Base-by-base conservation (phyloP, 2,797 vertebrate genomes). In the Clarias laeviceps region DNA sequence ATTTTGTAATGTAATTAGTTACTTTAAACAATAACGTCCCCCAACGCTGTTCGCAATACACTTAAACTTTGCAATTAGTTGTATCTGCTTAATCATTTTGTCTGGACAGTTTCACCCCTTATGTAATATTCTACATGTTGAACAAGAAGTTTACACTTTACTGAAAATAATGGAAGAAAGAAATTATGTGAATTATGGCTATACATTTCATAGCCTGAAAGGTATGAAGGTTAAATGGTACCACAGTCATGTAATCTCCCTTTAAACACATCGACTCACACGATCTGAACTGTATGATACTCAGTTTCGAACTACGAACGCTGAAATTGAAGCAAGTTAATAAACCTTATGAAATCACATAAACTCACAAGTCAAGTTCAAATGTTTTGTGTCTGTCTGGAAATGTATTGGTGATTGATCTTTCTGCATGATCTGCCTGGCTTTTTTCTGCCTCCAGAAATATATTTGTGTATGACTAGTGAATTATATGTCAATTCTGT, bases 381-480 rank as follows among this genome's bases (percentile, higher is more conserved):
- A 0, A 5, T 79, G 34, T 61, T 82, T 57, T 76, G 18, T 87
- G 82, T 84, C 62, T 84, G 79, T 61, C 76, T 80, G 57, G 85
- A 68, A 84, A 72, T 85, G 80, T 65, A 77, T 57, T 37, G 50
- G 59, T 68, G 37, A 72, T 69, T 79, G 59, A 76, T 87, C n/a
- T 76, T 85, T 87, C 82, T 88, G 85, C 83, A 85, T 80, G 73
- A 86, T 85, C 62, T 84, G 84, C 22, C 57, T 57, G 57, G 84
- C 80, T 86, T 80, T 87, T 82, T 66, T 84, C 74, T 37, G 56
- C 72, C 40, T 20, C 72, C 54, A 65, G 87, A 87, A 87, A 89
- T 85, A 88, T 83, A 89, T 89, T 88, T 90, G 82, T 61, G 80
- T 84, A 81, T 86, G 87, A 88, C 86, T 86, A 24, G 14, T n/a